Evolutionary conservation across 2,888 invertebrate genomes (phyloP), one percentile per base, ranked within the genome.

Genomic region (Drosophila merina): DNA sequence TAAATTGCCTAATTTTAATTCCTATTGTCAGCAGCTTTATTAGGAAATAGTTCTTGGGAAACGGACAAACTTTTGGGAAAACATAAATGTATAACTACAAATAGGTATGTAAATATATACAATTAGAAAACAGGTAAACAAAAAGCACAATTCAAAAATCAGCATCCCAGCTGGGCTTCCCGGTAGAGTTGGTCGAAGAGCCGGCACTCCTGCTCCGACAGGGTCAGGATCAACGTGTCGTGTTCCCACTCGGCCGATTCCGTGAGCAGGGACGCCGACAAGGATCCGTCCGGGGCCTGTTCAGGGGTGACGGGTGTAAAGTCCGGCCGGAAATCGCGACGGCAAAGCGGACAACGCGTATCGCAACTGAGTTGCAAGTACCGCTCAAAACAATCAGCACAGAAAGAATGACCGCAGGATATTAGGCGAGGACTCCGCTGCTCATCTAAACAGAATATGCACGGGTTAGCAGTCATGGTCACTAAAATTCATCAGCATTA

Each of bases 371-470:
- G 49, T 57, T 64, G 42, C 40, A 82, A 50, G 54, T 74, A 80
- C 0, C 56, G 57, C 7, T 72, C 58, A 14, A 80, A 72, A 14
- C 80, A 80, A 4, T 62, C 75, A 8, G 57, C n/a, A 33, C 80
- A 80, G 45, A 80, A 80, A 4, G 77, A 77, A 54, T 80, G 80
- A 4, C 75, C 72, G 59, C 80, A 80, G 40, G 72, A 50, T 36
- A 80, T 68, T 33, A 51, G 57, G 14, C 38, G 63, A 2, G 79
- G 82, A n/a, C 30, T 26, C 1, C 49, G 72, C 71, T 69, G 77
- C 36, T 77, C 77, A 57, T 80, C 80, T 67, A 80, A 69, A 74
- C 80, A 80, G 74, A 80, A 79, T 58, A 77, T 72, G 68, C 80
- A 80, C 72, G 64, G 67, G 25, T 67, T 62, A 49, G 54, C 44